phyloP scores from a whole-genome alignment of 2,888 invertebrate species.

The Tholera decimalis region DNA sequence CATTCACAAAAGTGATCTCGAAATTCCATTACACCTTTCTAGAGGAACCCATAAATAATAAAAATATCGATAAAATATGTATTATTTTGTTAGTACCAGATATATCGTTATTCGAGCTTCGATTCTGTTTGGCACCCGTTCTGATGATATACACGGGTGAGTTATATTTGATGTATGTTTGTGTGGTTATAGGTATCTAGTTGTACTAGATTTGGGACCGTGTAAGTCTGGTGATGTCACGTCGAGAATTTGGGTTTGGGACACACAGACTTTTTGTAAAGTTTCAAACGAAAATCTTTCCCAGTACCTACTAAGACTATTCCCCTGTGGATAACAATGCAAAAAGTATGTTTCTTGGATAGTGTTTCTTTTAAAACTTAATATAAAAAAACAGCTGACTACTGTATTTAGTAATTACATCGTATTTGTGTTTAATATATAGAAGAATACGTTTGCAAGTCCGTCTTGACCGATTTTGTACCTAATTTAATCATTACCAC shows the following conservation, averaged over 20 bases:
- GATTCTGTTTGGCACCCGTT: constrained; percentile 81
- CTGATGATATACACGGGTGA: constrained; percentile 76
- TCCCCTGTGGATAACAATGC: too few species aligned
- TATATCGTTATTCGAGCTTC: constrained; percentile 64
- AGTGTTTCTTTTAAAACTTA: too few species aligned
- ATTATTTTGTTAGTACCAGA: constrained; percentile 58
- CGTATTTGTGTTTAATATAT: too few species aligned
- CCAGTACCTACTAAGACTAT: neutral
- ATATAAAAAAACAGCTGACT: too few species aligned
- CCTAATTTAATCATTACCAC: too few species aligned
- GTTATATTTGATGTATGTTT: constrained; percentile 51
- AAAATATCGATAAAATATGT: constrained; percentile 51
- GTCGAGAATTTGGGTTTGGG: constrained; percentile 17
- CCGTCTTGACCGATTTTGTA: too few species aligned
- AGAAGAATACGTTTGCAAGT: too few species aligned
- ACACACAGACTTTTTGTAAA: constrained; percentile 19
- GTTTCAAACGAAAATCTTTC: neutral
- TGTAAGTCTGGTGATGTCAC: constrained; percentile 63
- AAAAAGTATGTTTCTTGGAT: too few species aligned
- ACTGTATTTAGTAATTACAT: too few species aligned
- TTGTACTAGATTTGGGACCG: constrained; percentile 67
- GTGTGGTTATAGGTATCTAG: constrained; percentile 37
- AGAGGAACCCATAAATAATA: constrained; percentile 56
- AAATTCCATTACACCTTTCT: constrained; percentile 49
- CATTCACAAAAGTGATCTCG: constrained; percentile 26